A percentile compares a stretch with the other conserved stretches of the same genome.
These are phyloP conservation scores for Phalloptychus januarius DNA, from an alignment of 2,797 vertebrate genomes.

Conservation along the genomic window DNA sequence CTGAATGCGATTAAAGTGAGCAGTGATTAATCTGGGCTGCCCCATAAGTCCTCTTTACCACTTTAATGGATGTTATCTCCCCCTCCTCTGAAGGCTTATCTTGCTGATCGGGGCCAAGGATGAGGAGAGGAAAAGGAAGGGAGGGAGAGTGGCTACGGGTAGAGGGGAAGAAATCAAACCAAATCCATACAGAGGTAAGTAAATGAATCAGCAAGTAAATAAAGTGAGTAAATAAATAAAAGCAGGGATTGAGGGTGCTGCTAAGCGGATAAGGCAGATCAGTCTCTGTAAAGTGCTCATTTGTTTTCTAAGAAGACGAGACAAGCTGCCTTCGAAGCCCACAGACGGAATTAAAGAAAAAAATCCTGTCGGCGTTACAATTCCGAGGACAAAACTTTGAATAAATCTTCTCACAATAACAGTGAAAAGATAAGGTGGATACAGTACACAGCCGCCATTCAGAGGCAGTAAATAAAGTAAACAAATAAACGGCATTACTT, in stretches of 20 bases:
- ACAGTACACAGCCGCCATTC: conserved; percentile 28
- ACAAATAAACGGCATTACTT: conserved; percentile 11
- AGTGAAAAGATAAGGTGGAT: conserved; percentile 30
- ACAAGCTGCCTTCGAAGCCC: conserved; percentile 72
- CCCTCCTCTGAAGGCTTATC: conserved; percentile 82
- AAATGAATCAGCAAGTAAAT: conserved; percentile 76
- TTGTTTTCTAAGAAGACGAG: conserved; percentile 81
- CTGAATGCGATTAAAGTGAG: conserved; percentile 79
- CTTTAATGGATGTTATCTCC: conserved; percentile 84
- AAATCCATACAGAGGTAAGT: conserved; percentile 76
- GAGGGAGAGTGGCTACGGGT: conserved; percentile 22
- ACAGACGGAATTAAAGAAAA: conserved; percentile 61
- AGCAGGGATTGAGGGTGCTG: conserved; percentile 69
- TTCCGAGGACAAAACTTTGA: conserved; percentile 72
- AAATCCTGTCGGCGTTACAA: conserved; percentile 69
- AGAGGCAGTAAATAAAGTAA: conserved; percentile 14
- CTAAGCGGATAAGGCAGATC: conserved; percentile 81
- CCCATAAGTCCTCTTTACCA: conserved; percentile 84
- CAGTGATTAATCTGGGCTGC: conserved; percentile 82
- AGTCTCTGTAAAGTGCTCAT: conserved; percentile 81
- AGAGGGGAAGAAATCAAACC: conserved; percentile 49
- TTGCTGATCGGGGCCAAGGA: conserved; percentile 79
- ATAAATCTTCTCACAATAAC: conserved; percentile 50
- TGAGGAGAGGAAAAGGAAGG: conserved; percentile 47
- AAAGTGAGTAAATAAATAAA: conserved; percentile 76